Base-by-base conservation (phyloP, 1,140 invertebrate genomes). In the Adelges cooleyi region DNA sequence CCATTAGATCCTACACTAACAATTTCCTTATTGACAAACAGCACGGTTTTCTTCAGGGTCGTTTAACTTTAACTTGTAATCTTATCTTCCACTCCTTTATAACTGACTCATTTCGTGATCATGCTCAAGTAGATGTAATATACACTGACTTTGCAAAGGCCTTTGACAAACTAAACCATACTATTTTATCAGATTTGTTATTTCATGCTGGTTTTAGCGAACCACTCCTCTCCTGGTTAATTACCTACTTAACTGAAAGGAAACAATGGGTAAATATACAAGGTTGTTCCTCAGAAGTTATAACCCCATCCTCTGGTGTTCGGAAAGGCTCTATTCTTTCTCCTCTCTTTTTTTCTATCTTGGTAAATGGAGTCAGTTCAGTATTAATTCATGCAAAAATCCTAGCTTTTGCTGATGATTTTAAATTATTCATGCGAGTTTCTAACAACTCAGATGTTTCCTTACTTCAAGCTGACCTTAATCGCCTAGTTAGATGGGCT, bases 361-460 rank as follows among this genome's bases (percentile, higher is more conserved):
- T n/a, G n/a, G n/a, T n/a, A n/a, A n/a, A n/a, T n/a, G n/a, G n/a
- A n/a, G n/a, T n/a, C n/a, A n/a, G n/a, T n/a, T n/a, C n/a, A n/a
- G n/a, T n/a, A 54, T 72, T 74, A 38, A 23, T 49, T 25, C 22
- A 69, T 38, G 66, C 51, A 38, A 66, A 69, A 11, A 66, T 70
- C 25, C 36, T 73, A 8, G 25, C 72, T 0, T 75, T 70, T 38
- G 72, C 72, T 6, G 73, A 68, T 65, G 40, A 65, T 23, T 20
- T 40, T 9, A 65, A 65, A 51, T 6, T 65, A 6, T 50, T n/a
- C 44, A 13, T 10, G 27, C 15, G 15, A 40, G 27, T 68, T 13
- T 9, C 25, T 13, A 15, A 33, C 44, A 20, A 15, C 9, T 15
- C 13, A 8, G 68, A 68, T 50, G 65, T 42, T 54, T 9, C 36